Evolutionary conservation across 2,888 invertebrate species (phyloP).

Genomic region (Lasioglossum vierecki): DNA sequence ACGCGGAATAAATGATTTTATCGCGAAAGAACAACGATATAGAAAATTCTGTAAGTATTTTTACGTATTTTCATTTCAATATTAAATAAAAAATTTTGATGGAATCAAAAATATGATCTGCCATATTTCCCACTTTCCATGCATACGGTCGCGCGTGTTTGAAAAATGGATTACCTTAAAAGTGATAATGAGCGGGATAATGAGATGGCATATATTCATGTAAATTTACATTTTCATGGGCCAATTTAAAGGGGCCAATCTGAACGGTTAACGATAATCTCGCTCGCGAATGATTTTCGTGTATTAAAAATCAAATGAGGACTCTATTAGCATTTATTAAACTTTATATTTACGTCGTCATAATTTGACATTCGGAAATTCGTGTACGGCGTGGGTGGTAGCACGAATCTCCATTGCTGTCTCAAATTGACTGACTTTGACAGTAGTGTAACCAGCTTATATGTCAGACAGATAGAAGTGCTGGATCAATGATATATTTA

Average conservation of each 20-base stretch:
- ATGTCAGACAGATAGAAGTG: background rate
- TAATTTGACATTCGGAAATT: background rate
- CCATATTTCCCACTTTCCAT: background rate
- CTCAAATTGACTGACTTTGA: background rate
- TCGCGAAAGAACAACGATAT: background rate
- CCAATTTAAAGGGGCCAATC: background rate
- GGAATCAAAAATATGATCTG: background rate
- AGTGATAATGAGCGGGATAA: background rate
- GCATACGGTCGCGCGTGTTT: background rate
- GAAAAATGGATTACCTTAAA: background rate
- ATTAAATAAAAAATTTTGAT: background rate
- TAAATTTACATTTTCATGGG: background rate
- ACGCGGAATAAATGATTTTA: background rate
- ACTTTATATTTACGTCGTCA: background rate
- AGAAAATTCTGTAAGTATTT: background rate
- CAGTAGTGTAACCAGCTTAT: background rate
- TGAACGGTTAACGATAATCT: background rate
- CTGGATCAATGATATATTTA: background rate
- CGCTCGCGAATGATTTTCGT: background rate
- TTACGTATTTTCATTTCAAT: background rate
- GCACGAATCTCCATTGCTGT: background rate
- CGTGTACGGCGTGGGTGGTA: background rate
- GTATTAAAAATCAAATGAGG: background rate
- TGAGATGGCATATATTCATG: background rate
- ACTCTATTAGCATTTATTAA: background rate